Evolutionary conservation across 2,113 vertebrate species (phyloP).

Genomic region (Phyllostomus discolor): DNA sequence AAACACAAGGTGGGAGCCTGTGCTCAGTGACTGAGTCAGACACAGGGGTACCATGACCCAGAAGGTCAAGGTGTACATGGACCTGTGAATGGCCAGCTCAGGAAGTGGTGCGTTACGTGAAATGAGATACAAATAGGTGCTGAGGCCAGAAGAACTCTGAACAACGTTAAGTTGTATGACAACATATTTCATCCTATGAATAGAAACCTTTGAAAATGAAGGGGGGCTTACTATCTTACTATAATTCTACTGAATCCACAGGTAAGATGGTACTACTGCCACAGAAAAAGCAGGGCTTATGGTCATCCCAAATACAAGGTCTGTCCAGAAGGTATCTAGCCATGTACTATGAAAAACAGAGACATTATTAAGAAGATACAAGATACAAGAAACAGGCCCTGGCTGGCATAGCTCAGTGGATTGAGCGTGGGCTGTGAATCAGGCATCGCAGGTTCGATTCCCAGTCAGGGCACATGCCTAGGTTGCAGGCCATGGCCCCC

Average conservation of each 20-base stretch:
- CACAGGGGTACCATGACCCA: not conserved
- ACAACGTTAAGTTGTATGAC: accelerated
- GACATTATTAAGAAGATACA: no score
- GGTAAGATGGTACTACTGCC: not conserved
- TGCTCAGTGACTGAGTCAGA: not conserved
- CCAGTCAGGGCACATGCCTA: no score
- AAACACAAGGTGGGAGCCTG: not conserved
- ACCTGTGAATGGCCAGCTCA: not conserved
- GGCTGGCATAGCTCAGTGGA: no score
- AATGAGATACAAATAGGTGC: not conserved
- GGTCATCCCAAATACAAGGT: not conserved
- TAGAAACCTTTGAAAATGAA: not conserved
- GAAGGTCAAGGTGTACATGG: not conserved
- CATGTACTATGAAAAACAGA: no score
- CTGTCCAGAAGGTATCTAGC: no score
- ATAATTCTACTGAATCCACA: not conserved
- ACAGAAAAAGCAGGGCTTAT: not conserved
- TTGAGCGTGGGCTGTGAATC: no score
- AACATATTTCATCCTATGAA: not conserved
- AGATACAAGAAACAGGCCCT: no score
- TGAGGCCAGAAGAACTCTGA: not conserved
- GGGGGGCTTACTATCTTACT: not conserved
- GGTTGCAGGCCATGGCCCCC: no score
- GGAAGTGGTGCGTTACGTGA: not conserved
- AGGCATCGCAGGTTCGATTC: no score